A percentile compares a stretch with the other conserved stretches of the same genome.
phyloP scores from a whole-genome alignment of 2,113 vertebrate genomes.

The Coracopsis vasa region DNA sequence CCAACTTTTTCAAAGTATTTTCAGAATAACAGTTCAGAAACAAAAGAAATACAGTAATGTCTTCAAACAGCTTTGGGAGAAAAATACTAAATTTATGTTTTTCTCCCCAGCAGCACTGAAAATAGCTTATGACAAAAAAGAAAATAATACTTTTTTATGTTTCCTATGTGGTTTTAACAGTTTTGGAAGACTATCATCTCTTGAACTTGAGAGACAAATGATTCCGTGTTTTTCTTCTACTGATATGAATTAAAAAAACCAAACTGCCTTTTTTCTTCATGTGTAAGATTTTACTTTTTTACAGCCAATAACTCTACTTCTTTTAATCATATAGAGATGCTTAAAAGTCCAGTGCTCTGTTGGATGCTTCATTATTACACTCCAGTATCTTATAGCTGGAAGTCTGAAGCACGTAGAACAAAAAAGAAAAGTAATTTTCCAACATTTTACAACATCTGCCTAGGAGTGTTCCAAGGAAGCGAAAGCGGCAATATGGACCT shows the following conservation, averaged over 20 bases:
- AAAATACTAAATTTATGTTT: background rate
- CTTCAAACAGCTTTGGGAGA: background rate
- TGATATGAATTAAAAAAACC: slow-evolving; percentile 17
- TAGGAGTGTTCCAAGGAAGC: background rate
- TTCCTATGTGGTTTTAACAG: background rate
- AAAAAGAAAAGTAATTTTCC: slow-evolving; percentile 2
- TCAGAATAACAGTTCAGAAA: background rate
- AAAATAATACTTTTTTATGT: background rate
- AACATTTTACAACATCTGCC: background rate
- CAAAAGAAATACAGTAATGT: background rate
- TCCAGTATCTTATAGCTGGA: background rate
- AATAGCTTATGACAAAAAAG: background rate
- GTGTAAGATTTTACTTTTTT: background rate
- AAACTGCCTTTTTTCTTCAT: background rate
- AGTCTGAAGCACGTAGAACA: background rate
- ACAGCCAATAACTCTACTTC: background rate
- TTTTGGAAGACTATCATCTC: background rate
- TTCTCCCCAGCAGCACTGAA: background rate
- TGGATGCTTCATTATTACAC: background rate
- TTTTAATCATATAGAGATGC: slow-evolving; percentile 5
- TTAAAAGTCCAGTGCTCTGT: background rate
- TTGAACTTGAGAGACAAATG: background rate
- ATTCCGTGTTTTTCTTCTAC: background rate
- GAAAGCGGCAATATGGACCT: background rate
- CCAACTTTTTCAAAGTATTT: background rate